These are phyloP conservation scores for Datnioides undecimradiatus DNA, from an alignment of 2,113 vertebrate genomes.

Conservation along the genomic window DNA sequence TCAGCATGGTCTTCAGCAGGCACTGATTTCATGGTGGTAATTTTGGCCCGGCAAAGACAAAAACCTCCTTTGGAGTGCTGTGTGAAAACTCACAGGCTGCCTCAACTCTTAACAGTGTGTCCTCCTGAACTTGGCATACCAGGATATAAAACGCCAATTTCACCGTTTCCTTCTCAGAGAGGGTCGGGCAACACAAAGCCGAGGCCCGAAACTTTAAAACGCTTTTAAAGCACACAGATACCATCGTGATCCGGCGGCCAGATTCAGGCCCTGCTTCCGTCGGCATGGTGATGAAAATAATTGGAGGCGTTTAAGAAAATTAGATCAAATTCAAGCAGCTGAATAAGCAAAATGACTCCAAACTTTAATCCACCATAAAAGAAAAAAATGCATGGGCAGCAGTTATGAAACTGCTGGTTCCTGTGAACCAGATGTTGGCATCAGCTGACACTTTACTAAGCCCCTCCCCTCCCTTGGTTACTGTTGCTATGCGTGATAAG, in stretches of 20 bases:
- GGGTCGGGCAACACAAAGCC: conserved; percentile 52
- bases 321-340: conserved; percentile 6
- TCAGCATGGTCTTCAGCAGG: conserved; percentile 64
- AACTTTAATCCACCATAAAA: not conserved
- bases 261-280: conserved; percentile 21
- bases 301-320: not conserved
- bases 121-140: conserved; percentile 71
- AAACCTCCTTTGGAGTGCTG: conserved; percentile 74
- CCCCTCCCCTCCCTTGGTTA: not conserved
- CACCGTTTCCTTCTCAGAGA: conserved; percentile 41
- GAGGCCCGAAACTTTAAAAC: conserved; percentile 43
- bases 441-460: not conserved
- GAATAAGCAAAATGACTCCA: not conserved
- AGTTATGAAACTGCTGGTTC: not conserved
- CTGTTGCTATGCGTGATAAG: not conserved
- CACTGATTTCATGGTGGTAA: conserved; percentile 82
- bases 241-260: conserved; percentile 36
- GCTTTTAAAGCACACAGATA: conserved; percentile 27
- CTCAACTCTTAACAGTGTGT: conserved; percentile 71
- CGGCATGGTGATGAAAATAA: not conserved
- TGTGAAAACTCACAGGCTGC: conserved; percentile 76
- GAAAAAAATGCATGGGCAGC: not conserved
- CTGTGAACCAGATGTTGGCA: conserved; percentile 6
- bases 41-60: conserved; percentile 74
- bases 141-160: conserved; percentile 68